Conservation (phyloP, 1,140 invertebrate genomes). For the Berghia stephanieae region DNA sequence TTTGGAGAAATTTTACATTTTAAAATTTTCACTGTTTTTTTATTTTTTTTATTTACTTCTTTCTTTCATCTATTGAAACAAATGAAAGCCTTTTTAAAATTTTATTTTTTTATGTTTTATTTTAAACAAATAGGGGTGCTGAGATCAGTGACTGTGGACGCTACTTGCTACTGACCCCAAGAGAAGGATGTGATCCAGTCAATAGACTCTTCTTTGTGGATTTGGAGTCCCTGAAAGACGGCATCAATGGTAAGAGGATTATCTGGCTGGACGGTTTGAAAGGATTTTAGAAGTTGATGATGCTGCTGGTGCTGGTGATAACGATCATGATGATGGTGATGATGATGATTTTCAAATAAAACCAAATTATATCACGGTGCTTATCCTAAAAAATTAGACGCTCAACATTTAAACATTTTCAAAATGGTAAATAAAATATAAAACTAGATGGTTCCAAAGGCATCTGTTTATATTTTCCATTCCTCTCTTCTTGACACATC, state of each 20-base stretch:
- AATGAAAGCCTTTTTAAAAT: background rate
- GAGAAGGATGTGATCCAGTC: constrained; percentile 84
- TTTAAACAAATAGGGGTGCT: constrained; percentile 73
- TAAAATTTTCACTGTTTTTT: background rate
- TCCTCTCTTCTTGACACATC: too few species aligned
- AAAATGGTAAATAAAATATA: too few species aligned
- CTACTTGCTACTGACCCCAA: constrained; percentile 83
- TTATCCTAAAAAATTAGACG: too few species aligned
- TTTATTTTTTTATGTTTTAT: background rate
- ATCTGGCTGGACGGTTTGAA: background rate
- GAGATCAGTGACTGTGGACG: constrained; percentile 89
- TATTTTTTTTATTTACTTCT: background rate
- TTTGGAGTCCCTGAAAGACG: constrained; percentile 66
- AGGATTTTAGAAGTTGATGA: too few species aligned
- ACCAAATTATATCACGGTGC: too few species aligned
- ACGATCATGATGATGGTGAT: too few species aligned
- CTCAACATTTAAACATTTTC: too few species aligned
- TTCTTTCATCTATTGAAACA: background rate
- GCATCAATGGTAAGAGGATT: constrained; percentile 47
- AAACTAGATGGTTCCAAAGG: too few species aligned
- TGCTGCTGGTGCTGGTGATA: too few species aligned
- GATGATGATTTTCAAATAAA: too few species aligned
- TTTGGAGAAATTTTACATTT: background rate
- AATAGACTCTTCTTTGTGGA: constrained; percentile 87
- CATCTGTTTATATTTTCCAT: too few species aligned